A percentile compares a stretch with the other conserved stretches of the same genome.
Conservation (phyloP, 2,888 invertebrate genomes). For the Pheosia gnoma region DNA sequence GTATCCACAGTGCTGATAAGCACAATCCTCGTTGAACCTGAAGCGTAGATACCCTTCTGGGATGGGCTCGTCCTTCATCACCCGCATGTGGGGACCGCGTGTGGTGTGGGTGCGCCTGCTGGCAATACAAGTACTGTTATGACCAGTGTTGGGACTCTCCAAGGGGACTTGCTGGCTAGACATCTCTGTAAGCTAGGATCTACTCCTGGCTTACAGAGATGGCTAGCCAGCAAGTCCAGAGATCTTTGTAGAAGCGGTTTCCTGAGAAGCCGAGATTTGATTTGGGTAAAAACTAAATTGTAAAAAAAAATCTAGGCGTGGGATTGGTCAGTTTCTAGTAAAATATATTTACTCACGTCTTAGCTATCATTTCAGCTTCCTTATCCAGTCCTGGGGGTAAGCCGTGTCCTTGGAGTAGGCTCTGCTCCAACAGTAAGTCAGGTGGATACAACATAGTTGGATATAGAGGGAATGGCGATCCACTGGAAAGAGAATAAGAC, state of each 20-base stretch:
- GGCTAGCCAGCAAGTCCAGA: no score
- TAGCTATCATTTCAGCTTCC: constrained; percentile 79
- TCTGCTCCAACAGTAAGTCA: constrained; percentile 75
- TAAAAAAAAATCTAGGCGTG: no score
- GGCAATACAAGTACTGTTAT: constrained; percentile 26
- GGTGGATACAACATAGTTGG: constrained; percentile 82
- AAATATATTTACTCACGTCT: constrained; percentile 62
- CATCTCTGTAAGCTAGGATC: no score
- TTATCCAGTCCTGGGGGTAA: constrained; percentile 78
- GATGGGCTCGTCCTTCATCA: constrained; percentile 94
- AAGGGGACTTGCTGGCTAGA: not conserved
- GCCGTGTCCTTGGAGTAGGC: constrained; percentile 81
- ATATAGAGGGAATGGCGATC: constrained; percentile 77
- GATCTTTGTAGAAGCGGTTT: no score
- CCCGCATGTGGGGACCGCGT: constrained; percentile 85
- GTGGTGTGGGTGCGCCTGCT: constrained; percentile 69
- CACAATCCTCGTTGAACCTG: constrained; percentile 96
- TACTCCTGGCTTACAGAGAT: no score
- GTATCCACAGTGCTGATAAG: constrained; percentile 95
- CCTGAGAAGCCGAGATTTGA: no score
- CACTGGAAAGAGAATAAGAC: constrained; percentile 49
- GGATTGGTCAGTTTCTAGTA: no score
- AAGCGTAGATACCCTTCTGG: constrained; percentile 95
- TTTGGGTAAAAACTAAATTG: not conserved
- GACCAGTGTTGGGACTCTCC: not conserved